These are phyloP conservation scores for Drosophila ohnishii DNA, from an alignment of 1,140 invertebrate species.

Conservation along the genomic window DNA sequence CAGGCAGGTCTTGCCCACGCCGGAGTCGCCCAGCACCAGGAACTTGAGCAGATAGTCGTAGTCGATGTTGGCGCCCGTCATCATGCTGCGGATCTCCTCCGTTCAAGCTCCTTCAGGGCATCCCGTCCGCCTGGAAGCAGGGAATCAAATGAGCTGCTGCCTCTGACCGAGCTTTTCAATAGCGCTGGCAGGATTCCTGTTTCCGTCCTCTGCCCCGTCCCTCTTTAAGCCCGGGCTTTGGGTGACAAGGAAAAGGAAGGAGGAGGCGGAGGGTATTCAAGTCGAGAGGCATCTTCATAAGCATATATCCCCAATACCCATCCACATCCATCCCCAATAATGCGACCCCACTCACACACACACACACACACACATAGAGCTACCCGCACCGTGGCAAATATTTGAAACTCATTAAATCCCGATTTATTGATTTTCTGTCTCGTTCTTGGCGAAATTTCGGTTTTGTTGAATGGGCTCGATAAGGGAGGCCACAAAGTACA, in stretches of 20 bases:
- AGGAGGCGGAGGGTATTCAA: conserved; percentile 11
- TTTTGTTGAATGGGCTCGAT: conserved; percentile 13
- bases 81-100: conserved; percentile 24
- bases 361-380: neutral
- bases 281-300: conserved; percentile 38
- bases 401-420: conserved; percentile 75
- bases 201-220: neutral
- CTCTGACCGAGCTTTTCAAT: conserved; percentile 8
- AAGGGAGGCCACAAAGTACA: neutral
- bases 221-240: conserved; percentile 29
- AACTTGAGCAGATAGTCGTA: conserved; percentile 99
- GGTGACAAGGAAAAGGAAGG: conserved; percentile 1
- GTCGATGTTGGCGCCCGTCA: conserved; percentile 85
- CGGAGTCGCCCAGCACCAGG: conserved; percentile 96
- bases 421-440: conserved; percentile 78
- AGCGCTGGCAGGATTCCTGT: neutral
- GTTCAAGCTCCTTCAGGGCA: conserved; percentile 25
- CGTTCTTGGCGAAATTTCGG: conserved; percentile 28
- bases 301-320: neutral
- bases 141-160: conserved; percentile 17
- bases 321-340: conserved; percentile 17
- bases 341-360: conserved; percentile 16
- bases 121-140: conserved; percentile 36
- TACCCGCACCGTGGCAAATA: conserved; percentile 49
- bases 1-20: conserved; percentile 96